phyloP scores from a whole-genome alignment of 92 coral and sea anemone species.

The Desmophyllum pertusum region DNA sequence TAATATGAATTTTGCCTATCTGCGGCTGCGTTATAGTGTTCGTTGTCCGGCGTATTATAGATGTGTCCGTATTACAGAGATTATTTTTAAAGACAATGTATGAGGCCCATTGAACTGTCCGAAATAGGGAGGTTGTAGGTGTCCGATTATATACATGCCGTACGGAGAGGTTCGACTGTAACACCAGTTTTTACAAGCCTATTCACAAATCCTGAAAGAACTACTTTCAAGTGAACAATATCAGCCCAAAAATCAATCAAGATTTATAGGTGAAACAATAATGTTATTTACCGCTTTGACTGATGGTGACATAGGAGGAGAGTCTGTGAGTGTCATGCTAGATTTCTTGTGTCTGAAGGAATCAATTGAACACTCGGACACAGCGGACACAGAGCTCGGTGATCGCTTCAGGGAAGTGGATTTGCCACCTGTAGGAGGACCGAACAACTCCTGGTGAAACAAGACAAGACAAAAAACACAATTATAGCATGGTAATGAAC shows the following conservation, averaged over 20 bases:
- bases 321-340: conserved; percentile 48
- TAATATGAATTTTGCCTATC: too few relatives aligned
- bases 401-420: conserved; percentile 76
- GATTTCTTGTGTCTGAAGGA: conserved; percentile 51
- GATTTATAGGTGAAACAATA: not conserved
- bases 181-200: too few relatives aligned
- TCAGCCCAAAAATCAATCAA: not conserved
- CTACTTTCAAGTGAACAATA: too few relatives aligned
- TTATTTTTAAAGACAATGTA: too few relatives aligned
- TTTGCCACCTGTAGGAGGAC: conserved; percentile 37
- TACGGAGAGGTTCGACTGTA: too few relatives aligned
- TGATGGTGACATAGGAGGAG: conserved; percentile 61
- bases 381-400: conserved; percentile 72
- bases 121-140: too few relatives aligned
- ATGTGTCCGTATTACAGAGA: too few relatives aligned
- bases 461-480: not conserved
- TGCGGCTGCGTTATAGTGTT: too few relatives aligned
- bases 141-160: too few relatives aligned
- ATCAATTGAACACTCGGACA: conserved; percentile 66
- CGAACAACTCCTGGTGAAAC: conserved; percentile 13
- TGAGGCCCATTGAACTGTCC: too few relatives aligned
- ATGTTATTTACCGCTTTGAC: conserved; percentile 41
- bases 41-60: too few relatives aligned
- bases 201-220: too few relatives aligned
- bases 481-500: not conserved